Evolutionary conservation across 2,888 invertebrate genomes (phyloP).

Genomic region (Trypoxylon attenuatum): DNA sequence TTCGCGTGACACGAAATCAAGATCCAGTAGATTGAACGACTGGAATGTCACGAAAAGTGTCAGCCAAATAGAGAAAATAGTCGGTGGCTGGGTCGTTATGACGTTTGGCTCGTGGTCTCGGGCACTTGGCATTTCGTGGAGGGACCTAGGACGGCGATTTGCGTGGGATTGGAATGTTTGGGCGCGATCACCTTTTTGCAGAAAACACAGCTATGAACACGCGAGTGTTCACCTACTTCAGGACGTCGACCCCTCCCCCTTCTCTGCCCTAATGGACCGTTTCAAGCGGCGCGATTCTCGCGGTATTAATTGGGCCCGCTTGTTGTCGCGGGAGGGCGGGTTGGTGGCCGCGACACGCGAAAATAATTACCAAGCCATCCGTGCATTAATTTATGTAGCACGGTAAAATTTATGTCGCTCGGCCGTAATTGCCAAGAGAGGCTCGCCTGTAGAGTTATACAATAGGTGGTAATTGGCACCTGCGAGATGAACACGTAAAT

Average conservation of each 20-base stretch:
- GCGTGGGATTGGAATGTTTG: constrained; percentile 67
- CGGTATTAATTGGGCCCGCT: constrained; percentile 10
- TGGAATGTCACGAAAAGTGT: no score
- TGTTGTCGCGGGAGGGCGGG: no score
- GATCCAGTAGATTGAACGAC: no score
- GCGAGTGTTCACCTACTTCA: constrained; percentile 8
- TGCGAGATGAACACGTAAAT: constrained; percentile 15
- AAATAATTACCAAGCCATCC: neutral
- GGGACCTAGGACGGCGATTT: constrained; percentile 56
- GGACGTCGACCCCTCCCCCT: constrained; percentile 15
- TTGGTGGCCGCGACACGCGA: neutral
- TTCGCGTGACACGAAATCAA: no score
- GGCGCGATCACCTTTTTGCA: constrained; percentile 61
- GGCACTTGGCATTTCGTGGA: constrained; percentile 48
- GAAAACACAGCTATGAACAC: constrained; percentile 39
- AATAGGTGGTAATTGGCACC: constrained; percentile 24
- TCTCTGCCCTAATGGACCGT: constrained; percentile 23
- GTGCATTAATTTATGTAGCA: neutral
- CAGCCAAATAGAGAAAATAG: no score
- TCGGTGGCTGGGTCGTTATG: constrained; percentile 39
- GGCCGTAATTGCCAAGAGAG: constrained; percentile 10
- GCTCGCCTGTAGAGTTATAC: constrained; percentile 3
- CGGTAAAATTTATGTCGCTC: constrained; percentile 4
- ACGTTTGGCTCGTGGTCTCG: constrained; percentile 25
- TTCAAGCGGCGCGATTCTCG: constrained; percentile 11